A percentile compares a stretch with the other conserved stretches of the same genome.
Evolutionary conservation across 2,797 vertebrate species (phyloP).

Genomic region (Pyrocephalus nanus): DNA sequence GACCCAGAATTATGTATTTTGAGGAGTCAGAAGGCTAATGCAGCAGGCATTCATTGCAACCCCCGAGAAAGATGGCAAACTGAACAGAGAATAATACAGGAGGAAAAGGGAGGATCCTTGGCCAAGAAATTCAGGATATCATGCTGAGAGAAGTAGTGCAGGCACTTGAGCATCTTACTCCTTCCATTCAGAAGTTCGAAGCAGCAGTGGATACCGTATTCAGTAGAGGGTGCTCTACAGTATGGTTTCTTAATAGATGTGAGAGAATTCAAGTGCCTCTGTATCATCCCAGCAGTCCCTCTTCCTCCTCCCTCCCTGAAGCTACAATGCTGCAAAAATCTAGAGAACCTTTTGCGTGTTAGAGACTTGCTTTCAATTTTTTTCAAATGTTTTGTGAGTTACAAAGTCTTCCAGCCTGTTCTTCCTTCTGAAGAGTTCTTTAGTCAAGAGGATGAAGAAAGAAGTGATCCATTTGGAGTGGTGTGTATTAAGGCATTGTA

Average conservation of each 20-base stretch:
- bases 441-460: not conserved
- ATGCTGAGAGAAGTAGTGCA: not conserved
- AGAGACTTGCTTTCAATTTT: not conserved
- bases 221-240: not conserved
- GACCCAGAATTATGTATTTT: not conserved
- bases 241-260: not conserved
- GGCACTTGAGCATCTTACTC: not conserved
- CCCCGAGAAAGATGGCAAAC: not conserved
- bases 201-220: not conserved
- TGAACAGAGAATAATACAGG: not conserved
- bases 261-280: not conserved
- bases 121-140: not conserved
- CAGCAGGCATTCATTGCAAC: not conserved
- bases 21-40: not conserved
- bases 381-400: not conserved
- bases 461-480: not conserved
- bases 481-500: not conserved
- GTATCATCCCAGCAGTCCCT: not conserved
- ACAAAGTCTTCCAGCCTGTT: not conserved
- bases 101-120: not conserved
- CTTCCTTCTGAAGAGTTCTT: not conserved
- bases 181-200: not conserved
- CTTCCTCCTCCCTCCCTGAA: not conserved
- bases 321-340: not conserved
- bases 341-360: not conserved